These are phyloP conservation scores for Schlechtendalia chinensis DNA, from an alignment of 1,140 invertebrate genomes.

Conservation along the genomic window DNA sequence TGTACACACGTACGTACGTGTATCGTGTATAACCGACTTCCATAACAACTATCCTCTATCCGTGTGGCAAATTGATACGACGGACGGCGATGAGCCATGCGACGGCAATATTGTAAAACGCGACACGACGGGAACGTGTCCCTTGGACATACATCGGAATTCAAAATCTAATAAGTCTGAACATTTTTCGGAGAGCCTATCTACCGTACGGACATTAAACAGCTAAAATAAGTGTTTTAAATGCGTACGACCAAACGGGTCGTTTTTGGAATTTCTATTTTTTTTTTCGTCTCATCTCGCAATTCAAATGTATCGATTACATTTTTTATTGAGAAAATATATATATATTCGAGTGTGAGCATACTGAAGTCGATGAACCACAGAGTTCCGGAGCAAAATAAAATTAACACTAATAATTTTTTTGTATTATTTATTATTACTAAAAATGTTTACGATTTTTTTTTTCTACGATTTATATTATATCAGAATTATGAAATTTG, in stretches of 20 bases:
- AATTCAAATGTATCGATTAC: too few relatives aligned
- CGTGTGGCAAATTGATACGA: constrained; percentile 30
- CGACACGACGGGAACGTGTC: neutral
- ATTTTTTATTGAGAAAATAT: too few relatives aligned
- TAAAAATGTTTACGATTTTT: too few relatives aligned
- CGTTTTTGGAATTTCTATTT: neutral
- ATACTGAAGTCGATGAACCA: too few relatives aligned
- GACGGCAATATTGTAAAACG: neutral
- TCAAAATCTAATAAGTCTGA: neutral
- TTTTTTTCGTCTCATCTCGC: too few relatives aligned
- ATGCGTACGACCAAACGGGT: neutral
- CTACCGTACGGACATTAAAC: too few relatives aligned
- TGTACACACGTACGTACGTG: neutral
- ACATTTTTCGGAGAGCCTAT: neutral
- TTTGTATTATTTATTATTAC: too few relatives aligned
- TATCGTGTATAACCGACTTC: constrained; percentile 24
- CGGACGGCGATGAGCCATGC: neutral
- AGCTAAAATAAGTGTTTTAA: neutral
- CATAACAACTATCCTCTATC: neutral
- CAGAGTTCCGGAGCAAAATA: too few relatives aligned
- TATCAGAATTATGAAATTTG: too few relatives aligned
- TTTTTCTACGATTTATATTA: too few relatives aligned
- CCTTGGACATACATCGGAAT: neutral
- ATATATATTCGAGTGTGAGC: too few relatives aligned
- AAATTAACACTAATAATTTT: too few relatives aligned